Evolutionary conservation across 2,888 invertebrate species (phyloP).

Genomic region (Perizoma flavofasciatum): DNA sequence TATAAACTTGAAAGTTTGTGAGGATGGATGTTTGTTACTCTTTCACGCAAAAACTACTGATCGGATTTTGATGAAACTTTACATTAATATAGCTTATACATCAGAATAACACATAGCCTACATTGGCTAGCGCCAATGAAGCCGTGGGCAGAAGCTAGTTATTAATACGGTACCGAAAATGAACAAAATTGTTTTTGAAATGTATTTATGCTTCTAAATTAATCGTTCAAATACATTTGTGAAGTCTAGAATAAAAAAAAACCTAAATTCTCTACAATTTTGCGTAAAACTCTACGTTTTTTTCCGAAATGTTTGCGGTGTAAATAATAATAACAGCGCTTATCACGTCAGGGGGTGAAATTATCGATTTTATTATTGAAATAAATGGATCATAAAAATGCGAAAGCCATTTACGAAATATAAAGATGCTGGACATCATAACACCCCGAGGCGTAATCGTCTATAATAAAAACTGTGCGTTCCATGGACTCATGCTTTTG

Average conservation of each 20-base stretch:
- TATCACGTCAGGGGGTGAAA: slow-evolving; percentile 37
- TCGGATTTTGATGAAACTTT: no score
- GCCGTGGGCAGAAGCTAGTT: no score
- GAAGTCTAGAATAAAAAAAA: neutral
- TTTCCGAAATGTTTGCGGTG: slow-evolving; percentile 34
- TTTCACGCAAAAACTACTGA: no score
- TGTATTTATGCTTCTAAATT: no score
- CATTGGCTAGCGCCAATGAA: no score
- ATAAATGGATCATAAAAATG: slow-evolving; percentile 40
- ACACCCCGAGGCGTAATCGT: slow-evolving; percentile 36
- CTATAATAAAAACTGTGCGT: slow-evolving; percentile 26
- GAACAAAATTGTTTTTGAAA: no score
- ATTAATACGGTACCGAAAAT: no score
- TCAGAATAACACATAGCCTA: no score
- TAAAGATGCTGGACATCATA: slow-evolving; percentile 44
- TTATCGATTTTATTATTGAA: slow-evolving; percentile 51
- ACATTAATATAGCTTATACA: no score
- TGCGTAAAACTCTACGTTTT: slow-evolving; percentile 6
- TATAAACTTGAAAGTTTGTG: no score
- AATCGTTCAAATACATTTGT: no score
- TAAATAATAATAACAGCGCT: slow-evolving; percentile 34
- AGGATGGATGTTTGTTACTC: no score
- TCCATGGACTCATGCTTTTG: slow-evolving; percentile 4
- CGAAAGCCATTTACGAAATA: slow-evolving; percentile 46
- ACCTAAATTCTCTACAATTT: neutral